phyloP scores from a whole-genome alignment of 2,797 vertebrate genomes.

The Alauda arvensis region DNA sequence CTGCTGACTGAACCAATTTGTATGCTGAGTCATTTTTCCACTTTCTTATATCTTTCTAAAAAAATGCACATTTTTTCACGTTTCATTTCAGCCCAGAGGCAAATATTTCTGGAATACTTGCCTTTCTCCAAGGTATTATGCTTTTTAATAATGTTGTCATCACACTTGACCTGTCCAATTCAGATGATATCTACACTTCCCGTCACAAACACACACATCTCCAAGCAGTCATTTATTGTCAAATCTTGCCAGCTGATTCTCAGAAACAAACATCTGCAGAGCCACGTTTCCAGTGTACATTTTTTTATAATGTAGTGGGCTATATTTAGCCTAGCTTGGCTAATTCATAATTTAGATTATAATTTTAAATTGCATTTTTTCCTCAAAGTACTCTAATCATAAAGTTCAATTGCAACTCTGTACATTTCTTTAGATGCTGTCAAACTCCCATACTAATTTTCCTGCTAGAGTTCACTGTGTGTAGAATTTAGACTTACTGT shows the following conservation, averaged over 20 bases:
- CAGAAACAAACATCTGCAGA: conserved; percentile 47
- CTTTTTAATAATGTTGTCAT: conserved; percentile 60
- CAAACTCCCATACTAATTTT: conserved; percentile 25
- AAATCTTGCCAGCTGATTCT: conserved; percentile 36
- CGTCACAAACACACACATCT: conserved; percentile 41
- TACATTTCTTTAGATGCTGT: conserved; percentile 20
- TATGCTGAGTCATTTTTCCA: conserved; percentile 52
- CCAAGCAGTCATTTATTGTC: conserved; percentile 43
- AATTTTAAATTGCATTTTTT: conserved; percentile 8
- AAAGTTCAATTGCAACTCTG: conserved; percentile 9
- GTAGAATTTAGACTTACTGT: conserved; percentile 61
- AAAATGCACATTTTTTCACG: conserved; percentile 42
- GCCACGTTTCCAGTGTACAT: not conserved
- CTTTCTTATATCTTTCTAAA: conserved; percentile 18
- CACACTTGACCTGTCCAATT: conserved; percentile 65
- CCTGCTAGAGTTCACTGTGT: conserved; percentile 32
- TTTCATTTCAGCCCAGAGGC: conserved; percentile 62
- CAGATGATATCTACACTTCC: conserved; percentile 59
- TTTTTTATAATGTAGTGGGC: not conserved
- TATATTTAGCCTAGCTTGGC: not conserved
- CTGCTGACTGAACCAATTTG: conserved; percentile 6
- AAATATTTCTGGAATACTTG: conserved; percentile 47
- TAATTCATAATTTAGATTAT: conserved; percentile 24
- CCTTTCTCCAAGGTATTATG: conserved; percentile 53
- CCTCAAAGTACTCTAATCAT: conserved; percentile 7